Percentiles rank a stretch among this genome's conserved stretches.
phyloP scores from a whole-genome alignment of 2,888 invertebrate species.

The Heliconius hortense region DNA sequence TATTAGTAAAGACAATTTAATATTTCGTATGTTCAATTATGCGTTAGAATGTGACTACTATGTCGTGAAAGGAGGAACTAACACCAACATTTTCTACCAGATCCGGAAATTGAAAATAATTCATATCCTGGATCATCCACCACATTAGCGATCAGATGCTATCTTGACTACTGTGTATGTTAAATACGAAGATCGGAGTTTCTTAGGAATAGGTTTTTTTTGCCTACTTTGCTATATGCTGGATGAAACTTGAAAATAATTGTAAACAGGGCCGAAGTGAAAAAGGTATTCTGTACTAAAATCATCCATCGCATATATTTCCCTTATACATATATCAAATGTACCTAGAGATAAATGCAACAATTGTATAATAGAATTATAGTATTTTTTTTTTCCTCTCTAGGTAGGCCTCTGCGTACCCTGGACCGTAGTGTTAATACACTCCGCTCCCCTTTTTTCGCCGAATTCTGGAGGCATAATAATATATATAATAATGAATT shows the following conservation, averaged over 20 bases:
- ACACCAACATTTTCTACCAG: too few relatives aligned
- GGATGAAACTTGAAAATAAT: background rate
- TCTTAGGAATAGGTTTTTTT: background rate
- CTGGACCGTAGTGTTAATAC: too few relatives aligned
- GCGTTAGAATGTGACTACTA: background rate
- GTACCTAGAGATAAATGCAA: background rate
- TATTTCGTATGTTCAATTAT: background rate
- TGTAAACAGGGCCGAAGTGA: too few relatives aligned
- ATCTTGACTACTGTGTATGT: background rate
- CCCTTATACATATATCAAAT: too few relatives aligned
- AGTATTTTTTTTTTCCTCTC: too few relatives aligned
- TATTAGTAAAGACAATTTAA: background rate
- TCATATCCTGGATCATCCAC: background rate
- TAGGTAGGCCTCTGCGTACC: too few relatives aligned
- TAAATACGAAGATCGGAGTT: background rate
- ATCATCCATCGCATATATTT: too few relatives aligned
- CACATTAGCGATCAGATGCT: background rate
- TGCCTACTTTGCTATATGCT: background rate
- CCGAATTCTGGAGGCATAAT: too few relatives aligned
- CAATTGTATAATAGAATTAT: background rate
- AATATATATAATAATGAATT: background rate
- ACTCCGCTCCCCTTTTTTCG: too few relatives aligned
- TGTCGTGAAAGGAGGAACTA: too few relatives aligned
- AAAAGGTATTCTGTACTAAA: too few relatives aligned
- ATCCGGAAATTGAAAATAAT: too few relatives aligned